Evolutionary conservation across 2,113 vertebrate genomes (phyloP), one percentile per base, ranked within the genome.

Genomic region (Polypterus senegalus): DNA sequence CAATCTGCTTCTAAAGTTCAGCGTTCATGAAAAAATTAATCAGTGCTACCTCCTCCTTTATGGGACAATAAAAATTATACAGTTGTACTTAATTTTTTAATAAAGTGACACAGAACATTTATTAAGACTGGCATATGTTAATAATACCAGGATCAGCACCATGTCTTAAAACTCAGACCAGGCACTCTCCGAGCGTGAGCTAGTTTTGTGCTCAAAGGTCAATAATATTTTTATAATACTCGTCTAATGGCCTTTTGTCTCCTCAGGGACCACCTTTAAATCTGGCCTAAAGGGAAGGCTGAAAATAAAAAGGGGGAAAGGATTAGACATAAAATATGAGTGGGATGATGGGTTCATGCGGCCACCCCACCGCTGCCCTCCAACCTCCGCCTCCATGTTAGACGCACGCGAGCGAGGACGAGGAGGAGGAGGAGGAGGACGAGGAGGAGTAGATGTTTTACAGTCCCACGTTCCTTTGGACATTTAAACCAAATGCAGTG

Each of bases 31-130:
- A 89, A 84, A 88, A 88, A 91, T 92, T 88, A 92, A 93, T 94
- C 88, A 81, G 78, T 79, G 81, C 82, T 79, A 77, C 86, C 88
- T 87, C 82, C 89, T 85, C 88, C 89, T 94, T 95, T 92, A 92
- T 86, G 83, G 84, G 83, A 80, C 87, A 89, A 86, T 97, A 93
- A 96, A 83, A 91, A 91, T 83, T 81, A 85, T 78, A 78, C 74
- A 86, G 89, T 89, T 86, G 88, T 89, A 87, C 88, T 91, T 92
- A 87, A 86, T 88, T 88, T 89, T 79, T 92, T 92, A 91, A 94
- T 92, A 90, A 89, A 91, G 88, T 89, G 85, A 78, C 86, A 83
- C 83, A 79, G 86, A 81, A 76, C 83, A 89, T 93, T 92, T 91
- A 93, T 92, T 87, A 91, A 92, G 90, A 92, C 80, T 77, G 79